phyloP scores from a whole-genome alignment of 2,888 invertebrate genomes.

The Zootermopsis nevadensis region DNA sequence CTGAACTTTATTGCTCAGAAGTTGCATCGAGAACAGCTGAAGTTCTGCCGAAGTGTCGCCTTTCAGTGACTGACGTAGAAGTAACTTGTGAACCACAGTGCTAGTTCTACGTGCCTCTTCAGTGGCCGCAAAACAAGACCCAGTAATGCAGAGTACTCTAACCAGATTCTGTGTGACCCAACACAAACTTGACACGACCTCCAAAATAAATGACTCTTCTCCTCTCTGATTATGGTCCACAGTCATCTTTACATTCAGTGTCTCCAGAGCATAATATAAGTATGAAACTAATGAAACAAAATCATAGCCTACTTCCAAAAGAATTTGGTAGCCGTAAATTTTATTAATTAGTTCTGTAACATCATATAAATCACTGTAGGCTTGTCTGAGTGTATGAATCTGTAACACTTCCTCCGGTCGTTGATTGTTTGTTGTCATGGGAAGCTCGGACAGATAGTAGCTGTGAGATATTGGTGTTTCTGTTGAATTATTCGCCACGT shows the following conservation, averaged over 20 bases:
- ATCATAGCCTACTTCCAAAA: background rate
- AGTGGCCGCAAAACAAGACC: background rate
- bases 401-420: background rate
- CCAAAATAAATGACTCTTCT: background rate
- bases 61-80: background rate
- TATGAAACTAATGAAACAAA: constrained; percentile 3
- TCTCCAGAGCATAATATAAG: background rate
- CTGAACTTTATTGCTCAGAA: background rate
- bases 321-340: background rate
- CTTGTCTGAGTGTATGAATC: background rate
- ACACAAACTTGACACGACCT: background rate
- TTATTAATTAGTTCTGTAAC: background rate
- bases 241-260: background rate
- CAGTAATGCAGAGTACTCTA: background rate
- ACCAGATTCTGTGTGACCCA: background rate
- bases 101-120: background rate
- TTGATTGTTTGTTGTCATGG: background rate
- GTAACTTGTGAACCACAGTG: constrained; percentile 2
- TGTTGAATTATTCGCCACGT: background rate
- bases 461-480: background rate
- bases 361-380: constrained; percentile 8
- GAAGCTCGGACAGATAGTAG: background rate
- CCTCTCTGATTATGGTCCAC: background rate
- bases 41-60: constrained; percentile 1
- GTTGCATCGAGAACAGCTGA: constrained; percentile 12